Evolutionary conservation across 2,888 invertebrate species (phyloP), one percentile per base, ranked within the genome.

Genomic region (Drosophila eohydei): DNA sequence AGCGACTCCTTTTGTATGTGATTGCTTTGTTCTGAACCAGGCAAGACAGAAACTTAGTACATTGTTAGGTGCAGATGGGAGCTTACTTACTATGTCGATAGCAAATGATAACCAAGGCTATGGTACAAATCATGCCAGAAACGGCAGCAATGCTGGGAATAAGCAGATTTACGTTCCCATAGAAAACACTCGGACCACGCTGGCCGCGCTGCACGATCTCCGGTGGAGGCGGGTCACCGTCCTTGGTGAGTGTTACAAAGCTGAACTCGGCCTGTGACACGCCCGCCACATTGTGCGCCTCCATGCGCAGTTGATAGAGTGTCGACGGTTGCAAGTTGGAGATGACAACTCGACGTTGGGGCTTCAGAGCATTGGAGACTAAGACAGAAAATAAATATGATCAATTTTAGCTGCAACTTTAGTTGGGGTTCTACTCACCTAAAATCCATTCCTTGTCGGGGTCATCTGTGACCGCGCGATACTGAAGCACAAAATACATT

Each of bases 281-380:
- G 2, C 96, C 96, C 7, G 96, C 96, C 54, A 95, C 95, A 89
- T 96, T 96, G 90, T 95, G 95, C 0, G 95, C 96, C 91, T 96
- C 96, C 84, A 96, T 94, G 92, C 95, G 95, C 7, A 96, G 93
- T 75, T 95, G 95, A 85, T 96, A 96, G 52, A 95, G 94, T 2
- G 95, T 95, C 38, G 96, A 95, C 1, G 96, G 95, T 28, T 94
- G 94, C 61, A 96, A 92, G 71, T 95, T 95, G 41, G 95, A 94
- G 64, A 96, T 95, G 32, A 95, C 94, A 75, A 95, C 95, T 76
- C 95, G 94, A 59, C 95, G 93, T 90, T 96, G 95, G 79, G 95
- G 95, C 88, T 95, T 95, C 28, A 96, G 92, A 50, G 95, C 95
- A 91, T 96, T 96, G 21, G 96, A 95, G 28, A 96, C 95, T 95